Base-by-base conservation (phyloP, 2,113 vertebrate genomes). In the Caloenas nicobarica region DNA sequence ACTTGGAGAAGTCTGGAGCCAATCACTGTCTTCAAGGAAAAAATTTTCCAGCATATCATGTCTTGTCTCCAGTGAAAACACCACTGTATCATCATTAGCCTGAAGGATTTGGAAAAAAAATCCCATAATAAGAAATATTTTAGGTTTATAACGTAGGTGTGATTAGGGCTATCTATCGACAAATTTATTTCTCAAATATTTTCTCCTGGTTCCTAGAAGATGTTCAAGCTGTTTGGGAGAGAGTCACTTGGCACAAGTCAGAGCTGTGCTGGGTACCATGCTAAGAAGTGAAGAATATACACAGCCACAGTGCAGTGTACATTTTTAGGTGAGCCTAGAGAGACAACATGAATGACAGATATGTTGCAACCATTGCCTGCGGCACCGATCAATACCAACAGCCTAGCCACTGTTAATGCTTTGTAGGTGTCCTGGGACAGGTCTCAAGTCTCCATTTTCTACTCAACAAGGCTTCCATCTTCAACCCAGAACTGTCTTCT, bases 191-290 rank as follows among this genome's bases (percentile, higher is more conserved):
- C 66, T 89, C 78, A 62, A 4, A 28, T 60, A 80, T 48, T 86
- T 89, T 86, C 48, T 79, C 42, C 33, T 34, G 61, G 13, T 51
- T 86, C 42, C 51, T 74, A 72, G 57, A 91, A 74, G 77, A 77
- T 33, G 24, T 34, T 69, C 42, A 84, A 51, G 48, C 10, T 87
- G 18, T 71, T 71, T 79, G 17, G 28, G 44, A 76, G 29, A 53
- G 54, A 17, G 18, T 13, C 66, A 36, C 24, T 44, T 72, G 38
- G 48, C 38, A 64, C 11, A 33, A 48, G 18, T 23, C 38, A 80
- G 77, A 89, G 38, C 29, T 51, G 36, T 48, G 33, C 34, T 71
- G 66, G 29, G 19, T 36, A 78, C 28, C 8, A 11, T 23, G n/a
- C 16, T 64, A 85, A 71, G 21, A 87, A 85, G 11, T 56, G 50